Evolutionary conservation across 2,888 invertebrate genomes (phyloP).

Genomic region (Creontiades dilutus): DNA sequence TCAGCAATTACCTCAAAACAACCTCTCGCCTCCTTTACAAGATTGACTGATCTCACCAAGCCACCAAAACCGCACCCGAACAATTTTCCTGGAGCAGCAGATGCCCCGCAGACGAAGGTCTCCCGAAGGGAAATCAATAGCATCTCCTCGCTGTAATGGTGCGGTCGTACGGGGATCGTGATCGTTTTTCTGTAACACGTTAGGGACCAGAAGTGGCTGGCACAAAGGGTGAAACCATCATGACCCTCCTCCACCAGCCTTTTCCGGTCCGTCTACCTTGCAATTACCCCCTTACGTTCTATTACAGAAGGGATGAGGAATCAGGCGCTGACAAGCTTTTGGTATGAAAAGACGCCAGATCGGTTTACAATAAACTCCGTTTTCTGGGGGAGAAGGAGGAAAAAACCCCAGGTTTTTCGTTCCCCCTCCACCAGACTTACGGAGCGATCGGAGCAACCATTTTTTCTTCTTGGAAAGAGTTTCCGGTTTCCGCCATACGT

Average conservation of each 20-base stretch:
- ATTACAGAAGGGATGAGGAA: conserved; percentile 56
- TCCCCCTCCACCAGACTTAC: not conserved
- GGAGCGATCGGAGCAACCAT: not conserved
- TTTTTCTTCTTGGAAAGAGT: not conserved
- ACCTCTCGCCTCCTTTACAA: conserved; percentile 20
- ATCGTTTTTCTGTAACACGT: conserved; percentile 54
- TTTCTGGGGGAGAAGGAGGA: not conserved
- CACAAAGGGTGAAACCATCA: conserved; percentile 23
- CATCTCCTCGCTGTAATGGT: conserved; percentile 37
- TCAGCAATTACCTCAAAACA: conserved; percentile 54
- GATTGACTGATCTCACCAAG: conserved; percentile 49
- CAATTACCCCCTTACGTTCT: conserved; percentile 28
- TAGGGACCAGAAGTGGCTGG: conserved; percentile 18
- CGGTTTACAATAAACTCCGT: conserved; percentile 49
- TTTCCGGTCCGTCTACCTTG: conserved; percentile 31
- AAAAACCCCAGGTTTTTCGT: conserved; percentile 5
- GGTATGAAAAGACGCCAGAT: conserved; percentile 55
- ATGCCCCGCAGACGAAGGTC: conserved; percentile 16
- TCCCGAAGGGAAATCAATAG: conserved; percentile 49
- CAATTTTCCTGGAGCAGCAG: conserved; percentile 44
- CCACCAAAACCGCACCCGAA: conserved; percentile 55
- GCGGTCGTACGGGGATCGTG: conserved; percentile 54
- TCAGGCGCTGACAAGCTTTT: conserved; percentile 61
- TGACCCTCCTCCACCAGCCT: not conserved
- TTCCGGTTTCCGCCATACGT: conserved; percentile 43